phyloP scores from a whole-genome alignment of 1,140 invertebrate genomes.

The Drosophila guanche region DNA sequence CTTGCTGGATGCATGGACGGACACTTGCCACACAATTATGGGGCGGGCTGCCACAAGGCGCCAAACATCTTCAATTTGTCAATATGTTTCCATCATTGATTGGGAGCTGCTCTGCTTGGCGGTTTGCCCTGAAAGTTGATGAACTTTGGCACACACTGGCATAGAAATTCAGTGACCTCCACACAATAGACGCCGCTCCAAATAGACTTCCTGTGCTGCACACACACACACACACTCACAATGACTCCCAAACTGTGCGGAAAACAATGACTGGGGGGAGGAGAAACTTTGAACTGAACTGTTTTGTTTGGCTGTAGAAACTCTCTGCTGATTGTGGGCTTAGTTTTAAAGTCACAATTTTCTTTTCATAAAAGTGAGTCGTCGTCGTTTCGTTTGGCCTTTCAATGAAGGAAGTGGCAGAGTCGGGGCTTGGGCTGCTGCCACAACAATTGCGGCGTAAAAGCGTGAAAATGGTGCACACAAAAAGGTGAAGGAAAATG shows the following conservation, averaged over 20 bases:
- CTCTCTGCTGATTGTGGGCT: slow-evolving; percentile 55
- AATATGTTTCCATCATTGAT: slow-evolving; percentile 64
- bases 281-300: slow-evolving; percentile 20
- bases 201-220: slow-evolving; percentile 45
- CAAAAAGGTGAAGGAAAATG: slow-evolving; percentile 6
- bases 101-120: not conserved
- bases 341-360: slow-evolving; percentile 77
- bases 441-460: slow-evolving; percentile 78
- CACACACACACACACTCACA: slow-evolving; percentile 2
- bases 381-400: slow-evolving; percentile 12
- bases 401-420: slow-evolving; percentile 50
- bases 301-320: slow-evolving; percentile 16
- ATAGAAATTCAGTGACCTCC: slow-evolving; percentile 58
- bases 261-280: slow-evolving; percentile 4
- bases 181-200: slow-evolving; percentile 70
- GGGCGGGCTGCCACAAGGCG: slow-evolving; percentile 20
- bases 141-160: slow-evolving; percentile 60
- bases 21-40: slow-evolving; percentile 6
- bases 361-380: slow-evolving; percentile 62
- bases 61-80: slow-evolving; percentile 64
- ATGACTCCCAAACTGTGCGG: slow-evolving; percentile 62
- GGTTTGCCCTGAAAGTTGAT: slow-evolving; percentile 47
- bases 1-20: slow-evolving; percentile 5
- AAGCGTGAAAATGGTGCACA: slow-evolving; percentile 73
- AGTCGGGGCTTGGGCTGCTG: slow-evolving; percentile 1